Percentiles rank a stretch among this genome's conserved stretches.
Conservation (phyloP, 2,888 invertebrate species). For the Lacanobia oleracea region DNA sequence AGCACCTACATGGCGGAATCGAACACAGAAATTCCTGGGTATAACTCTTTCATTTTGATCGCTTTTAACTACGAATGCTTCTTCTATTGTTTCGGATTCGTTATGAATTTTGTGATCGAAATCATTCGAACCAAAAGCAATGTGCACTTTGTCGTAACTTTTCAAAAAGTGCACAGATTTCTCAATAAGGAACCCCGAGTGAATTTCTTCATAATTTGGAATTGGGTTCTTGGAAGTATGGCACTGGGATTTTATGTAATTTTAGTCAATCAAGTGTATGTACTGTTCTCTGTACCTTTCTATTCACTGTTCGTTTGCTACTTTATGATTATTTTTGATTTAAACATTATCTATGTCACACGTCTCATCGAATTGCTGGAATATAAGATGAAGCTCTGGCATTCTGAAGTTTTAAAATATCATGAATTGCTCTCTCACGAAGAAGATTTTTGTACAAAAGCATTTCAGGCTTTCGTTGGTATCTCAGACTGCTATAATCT, state of each 20-base stretch:
- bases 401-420: too few species aligned
- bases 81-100: not conserved
- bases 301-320: too few species aligned
- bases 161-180: constrained; percentile 2
- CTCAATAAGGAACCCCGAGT: not conserved
- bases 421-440: too few species aligned
- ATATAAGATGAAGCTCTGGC: too few species aligned
- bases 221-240: not conserved
- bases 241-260: not conserved
- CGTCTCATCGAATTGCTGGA: too few species aligned
- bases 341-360: not conserved
- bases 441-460: too few species aligned
- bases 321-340: not conserved
- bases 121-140: not conserved
- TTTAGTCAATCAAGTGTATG: too few species aligned
- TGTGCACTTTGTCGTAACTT: not conserved
- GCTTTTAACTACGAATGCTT: not conserved
- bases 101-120: not conserved
- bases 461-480: too few species aligned
- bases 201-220: not conserved
- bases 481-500: too few species aligned
- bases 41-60: not conserved
- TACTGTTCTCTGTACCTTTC: too few species aligned
- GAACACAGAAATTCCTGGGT: not conserved
- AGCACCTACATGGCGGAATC: not conserved